A percentile compares a stretch with the other conserved stretches of the same genome.
Evolutionary conservation across 2,797 vertebrate genomes (phyloP).

Genomic region (Fistularia commersonii): DNA sequence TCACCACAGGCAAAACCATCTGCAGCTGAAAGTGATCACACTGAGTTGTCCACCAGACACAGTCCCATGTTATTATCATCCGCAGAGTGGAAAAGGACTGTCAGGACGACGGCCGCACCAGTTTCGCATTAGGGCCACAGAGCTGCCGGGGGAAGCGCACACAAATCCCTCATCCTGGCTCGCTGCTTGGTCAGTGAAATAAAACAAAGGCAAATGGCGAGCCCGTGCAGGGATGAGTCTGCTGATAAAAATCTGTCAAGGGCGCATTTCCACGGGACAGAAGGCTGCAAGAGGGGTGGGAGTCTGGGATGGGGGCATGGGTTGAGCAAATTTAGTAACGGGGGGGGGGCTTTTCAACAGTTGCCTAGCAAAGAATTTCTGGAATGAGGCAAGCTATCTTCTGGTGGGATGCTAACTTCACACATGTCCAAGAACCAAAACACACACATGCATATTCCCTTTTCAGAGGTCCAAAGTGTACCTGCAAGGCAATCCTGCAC

Average conservation of each 20-base stretch:
- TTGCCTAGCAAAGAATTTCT: constrained; percentile 49
- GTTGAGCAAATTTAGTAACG: constrained; percentile 18
- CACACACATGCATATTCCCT: constrained; percentile 26
- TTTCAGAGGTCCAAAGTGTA: constrained; percentile 54
- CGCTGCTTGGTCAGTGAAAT: constrained; percentile 53
- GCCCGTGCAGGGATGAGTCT: constrained; percentile 51
- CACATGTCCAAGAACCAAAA: constrained; percentile 7
- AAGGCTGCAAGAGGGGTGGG: constrained; percentile 23
- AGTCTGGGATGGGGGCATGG: constrained; percentile 10
- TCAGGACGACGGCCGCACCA: constrained; percentile 51
- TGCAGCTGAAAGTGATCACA: constrained; percentile 54
- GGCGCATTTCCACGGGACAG: constrained; percentile 52
- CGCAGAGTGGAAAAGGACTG: constrained; percentile 45
- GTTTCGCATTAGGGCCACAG: constrained; percentile 54
- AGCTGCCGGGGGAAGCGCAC: constrained; percentile 40
- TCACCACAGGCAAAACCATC: constrained; percentile 49
- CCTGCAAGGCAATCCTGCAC: constrained; percentile 39
- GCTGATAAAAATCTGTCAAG: constrained; percentile 69
- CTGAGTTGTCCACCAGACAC: constrained; percentile 43
- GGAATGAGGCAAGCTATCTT: constrained; percentile 55
- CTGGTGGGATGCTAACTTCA: constrained; percentile 41
- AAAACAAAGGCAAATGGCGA: constrained; percentile 59
- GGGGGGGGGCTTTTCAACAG: constrained; percentile 17
- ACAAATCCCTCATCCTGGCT: constrained; percentile 60
- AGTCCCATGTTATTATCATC: constrained; percentile 58